Evolutionary conservation across 2,888 invertebrate species (phyloP).

Genomic region (Steinernema scapterisci): DNA sequence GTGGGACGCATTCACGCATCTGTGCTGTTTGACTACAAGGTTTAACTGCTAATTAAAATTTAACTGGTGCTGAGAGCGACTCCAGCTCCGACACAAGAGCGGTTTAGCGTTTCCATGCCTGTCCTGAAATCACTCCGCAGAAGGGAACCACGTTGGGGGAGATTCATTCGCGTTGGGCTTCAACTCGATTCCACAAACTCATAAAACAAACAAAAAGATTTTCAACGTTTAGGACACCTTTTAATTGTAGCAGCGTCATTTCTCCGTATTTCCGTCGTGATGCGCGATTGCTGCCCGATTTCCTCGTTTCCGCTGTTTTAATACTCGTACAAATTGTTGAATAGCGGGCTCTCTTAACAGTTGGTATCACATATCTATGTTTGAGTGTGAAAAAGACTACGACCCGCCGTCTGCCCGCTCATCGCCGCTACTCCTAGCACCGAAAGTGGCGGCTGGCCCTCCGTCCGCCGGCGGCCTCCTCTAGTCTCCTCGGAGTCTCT

Average conservation of each 20-base stretch:
- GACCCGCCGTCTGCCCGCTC: conserved; percentile 17
- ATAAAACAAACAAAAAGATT: not conserved
- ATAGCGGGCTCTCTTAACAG: conserved; percentile 14
- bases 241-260: no score
- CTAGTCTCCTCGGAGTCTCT: not conserved
- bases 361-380: conserved; percentile 31
- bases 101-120: not conserved
- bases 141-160: conserved; percentile 3
- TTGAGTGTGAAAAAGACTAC: conserved; percentile 32
- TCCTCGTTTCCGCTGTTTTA: not conserved
- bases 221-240: not conserved
- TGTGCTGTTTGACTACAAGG: conserved; percentile 32
- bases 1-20: conserved; percentile 9
- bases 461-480: conserved; percentile 27
- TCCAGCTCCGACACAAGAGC: not conserved
- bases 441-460: conserved; percentile 24
- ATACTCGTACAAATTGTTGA: conserved; percentile 6
- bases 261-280: not conserved
- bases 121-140: not conserved
- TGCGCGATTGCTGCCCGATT: not conserved
- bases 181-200: not conserved
- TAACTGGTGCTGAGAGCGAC: conserved; percentile 2
- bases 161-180: no score
- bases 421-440: conserved; percentile 18
- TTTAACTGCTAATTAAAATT: conserved; percentile 32